These are phyloP conservation scores for Brachyhypopomus gauderio DNA, from an alignment of 2,113 vertebrate species.

Conservation along the genomic window DNA sequence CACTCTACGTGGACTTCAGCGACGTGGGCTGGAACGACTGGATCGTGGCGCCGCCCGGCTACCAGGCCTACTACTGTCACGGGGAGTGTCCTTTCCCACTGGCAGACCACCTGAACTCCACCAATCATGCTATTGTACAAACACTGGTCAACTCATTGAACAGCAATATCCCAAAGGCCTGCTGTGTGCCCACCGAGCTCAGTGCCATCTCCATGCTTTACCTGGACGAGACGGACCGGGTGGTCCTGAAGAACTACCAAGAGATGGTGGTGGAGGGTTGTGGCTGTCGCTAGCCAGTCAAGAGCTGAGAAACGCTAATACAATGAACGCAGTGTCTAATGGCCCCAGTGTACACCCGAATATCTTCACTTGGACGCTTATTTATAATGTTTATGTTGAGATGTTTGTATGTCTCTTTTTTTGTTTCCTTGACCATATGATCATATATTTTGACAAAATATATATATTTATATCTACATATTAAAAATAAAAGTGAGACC, in stretches of 20 bases:
- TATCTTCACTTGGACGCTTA: slow-evolving; percentile 85
- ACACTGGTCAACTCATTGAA: slow-evolving; percentile 99
- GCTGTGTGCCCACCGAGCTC: slow-evolving; percentile 97
- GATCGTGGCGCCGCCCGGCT: slow-evolving; percentile 97
- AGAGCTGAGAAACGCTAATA: slow-evolving; percentile 23
- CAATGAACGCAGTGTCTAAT: slow-evolving; percentile 29
- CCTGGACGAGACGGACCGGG: slow-evolving; percentile 97
- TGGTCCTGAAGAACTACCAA: slow-evolving; percentile 99
- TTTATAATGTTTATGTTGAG: slow-evolving; percentile 96
- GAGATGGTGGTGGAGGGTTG: slow-evolving; percentile 99
- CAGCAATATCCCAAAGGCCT: slow-evolving; percentile 96
- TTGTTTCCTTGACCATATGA: slow-evolving; percentile 94
- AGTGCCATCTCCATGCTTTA: slow-evolving; percentile 99
- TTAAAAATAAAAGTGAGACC: slow-evolving; percentile 96
- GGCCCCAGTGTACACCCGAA: slow-evolving; percentile 61
- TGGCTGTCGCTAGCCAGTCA: slow-evolving; percentile 84
- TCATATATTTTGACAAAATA: slow-evolving; percentile 99
- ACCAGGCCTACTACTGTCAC: slow-evolving; percentile 97
- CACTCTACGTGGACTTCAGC: slow-evolving; percentile 97
- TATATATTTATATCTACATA: slow-evolving; percentile 99
- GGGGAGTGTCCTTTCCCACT: slow-evolving; percentile 97
- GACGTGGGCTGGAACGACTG: slow-evolving; percentile 99
- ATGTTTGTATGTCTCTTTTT: slow-evolving; percentile 78
- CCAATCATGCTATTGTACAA: slow-evolving; percentile 97
- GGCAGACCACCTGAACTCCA: slow-evolving; percentile 97